Conservation (phyloP, 1,140 invertebrate genomes). For the Bombus turneri region DNA sequence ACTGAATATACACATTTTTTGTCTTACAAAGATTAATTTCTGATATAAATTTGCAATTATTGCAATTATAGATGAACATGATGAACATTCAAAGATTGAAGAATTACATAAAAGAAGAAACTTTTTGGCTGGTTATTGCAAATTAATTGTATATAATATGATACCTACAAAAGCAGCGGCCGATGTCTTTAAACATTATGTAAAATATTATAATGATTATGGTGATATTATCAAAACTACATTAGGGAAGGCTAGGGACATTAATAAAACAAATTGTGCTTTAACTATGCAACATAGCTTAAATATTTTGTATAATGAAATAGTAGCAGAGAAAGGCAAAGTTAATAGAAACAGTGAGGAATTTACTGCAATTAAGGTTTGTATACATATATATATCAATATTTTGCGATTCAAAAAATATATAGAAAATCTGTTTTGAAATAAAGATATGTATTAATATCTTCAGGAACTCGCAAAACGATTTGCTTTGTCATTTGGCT, state of each 20-base stretch:
- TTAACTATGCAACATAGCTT: conserved; percentile 96
- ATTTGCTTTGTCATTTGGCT: conserved; percentile 98
- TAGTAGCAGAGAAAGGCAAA: conserved; percentile 85
- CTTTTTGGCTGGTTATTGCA: conserved; percentile 98
- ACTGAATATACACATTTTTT: neutral
- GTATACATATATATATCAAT: neutral
- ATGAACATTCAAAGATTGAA: conserved; percentile 97
- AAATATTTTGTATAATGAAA: conserved; percentile 91
- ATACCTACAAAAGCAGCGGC: conserved; percentile 95
- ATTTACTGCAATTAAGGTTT: conserved; percentile 92
- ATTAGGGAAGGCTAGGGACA: conserved; percentile 97
- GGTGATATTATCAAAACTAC: conserved; percentile 99
- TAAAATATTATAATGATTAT: conserved; percentile 99
- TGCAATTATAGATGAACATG: conserved; percentile 86
- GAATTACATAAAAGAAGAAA: conserved; percentile 97
- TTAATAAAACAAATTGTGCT: conserved; percentile 98
- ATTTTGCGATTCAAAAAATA: neutral
- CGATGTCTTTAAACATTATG: conserved; percentile 98
- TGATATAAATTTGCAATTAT: conserved; percentile 6
- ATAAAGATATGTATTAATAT: neutral
- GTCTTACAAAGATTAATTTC: neutral
- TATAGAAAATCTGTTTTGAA: neutral
- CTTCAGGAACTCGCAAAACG: conserved; percentile 95
- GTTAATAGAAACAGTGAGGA: conserved; percentile 89
- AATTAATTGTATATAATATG: conserved; percentile 98